phyloP scores from a whole-genome alignment of 2,797 vertebrate genomes.

The Pangasius sanitwongsei region DNA sequence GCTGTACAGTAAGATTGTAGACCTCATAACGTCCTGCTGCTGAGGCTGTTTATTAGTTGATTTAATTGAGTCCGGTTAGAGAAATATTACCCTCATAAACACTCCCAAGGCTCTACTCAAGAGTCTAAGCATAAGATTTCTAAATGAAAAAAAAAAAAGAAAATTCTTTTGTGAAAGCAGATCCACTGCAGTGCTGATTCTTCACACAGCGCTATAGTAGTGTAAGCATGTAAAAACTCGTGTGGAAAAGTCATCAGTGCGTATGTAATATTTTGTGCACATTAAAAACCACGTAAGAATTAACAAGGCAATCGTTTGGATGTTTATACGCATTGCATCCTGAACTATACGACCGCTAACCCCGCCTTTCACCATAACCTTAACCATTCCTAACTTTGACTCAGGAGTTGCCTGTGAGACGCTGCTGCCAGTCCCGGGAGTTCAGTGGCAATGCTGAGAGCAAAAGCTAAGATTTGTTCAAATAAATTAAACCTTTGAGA shows the following conservation, averaged over 20 bases:
- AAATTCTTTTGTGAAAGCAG: background rate
- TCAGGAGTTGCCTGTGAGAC: slow-evolving; percentile 71
- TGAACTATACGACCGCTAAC: background rate
- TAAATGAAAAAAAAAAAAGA: no score
- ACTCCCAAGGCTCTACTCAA: background rate
- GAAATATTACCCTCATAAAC: background rate
- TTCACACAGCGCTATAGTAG: background rate
- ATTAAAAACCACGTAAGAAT: background rate
- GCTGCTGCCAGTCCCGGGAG: background rate
- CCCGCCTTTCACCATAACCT: slow-evolving; percentile 67
- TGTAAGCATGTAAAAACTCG: background rate
- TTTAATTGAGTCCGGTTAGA: background rate
- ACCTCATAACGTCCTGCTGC: background rate
- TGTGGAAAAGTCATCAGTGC: no score
- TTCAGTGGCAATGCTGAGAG: background rate
- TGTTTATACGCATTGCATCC: background rate
- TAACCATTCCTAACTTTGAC: slow-evolving; percentile 94
- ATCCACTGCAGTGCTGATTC: background rate
- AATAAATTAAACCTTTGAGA: background rate
- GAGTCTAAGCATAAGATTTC: background rate
- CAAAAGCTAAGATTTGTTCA: background rate
- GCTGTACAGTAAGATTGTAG: background rate
- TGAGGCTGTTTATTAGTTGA: background rate
- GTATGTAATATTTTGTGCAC: background rate
- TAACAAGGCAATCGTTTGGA: background rate